Conservation (phyloP, 2,888 invertebrate genomes). For the Andrena trimmerana region DNA sequence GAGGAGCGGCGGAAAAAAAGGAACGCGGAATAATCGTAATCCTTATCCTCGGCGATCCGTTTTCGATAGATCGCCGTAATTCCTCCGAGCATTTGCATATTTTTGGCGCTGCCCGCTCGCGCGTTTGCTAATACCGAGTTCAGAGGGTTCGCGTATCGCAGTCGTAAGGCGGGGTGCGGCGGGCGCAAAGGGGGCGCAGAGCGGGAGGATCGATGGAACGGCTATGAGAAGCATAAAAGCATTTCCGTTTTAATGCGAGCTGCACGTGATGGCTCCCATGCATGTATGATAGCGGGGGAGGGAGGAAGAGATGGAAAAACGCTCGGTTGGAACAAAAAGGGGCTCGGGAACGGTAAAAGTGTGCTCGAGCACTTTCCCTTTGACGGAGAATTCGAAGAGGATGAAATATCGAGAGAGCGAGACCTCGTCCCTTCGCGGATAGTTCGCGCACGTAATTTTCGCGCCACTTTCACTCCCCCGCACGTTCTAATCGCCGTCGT, state of each 20-base stretch:
- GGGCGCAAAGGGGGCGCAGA: slow-evolving; percentile 30
- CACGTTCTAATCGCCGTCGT: too few species aligned
- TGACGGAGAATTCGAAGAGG: slow-evolving; percentile 15
- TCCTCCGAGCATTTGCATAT: slow-evolving; percentile 57
- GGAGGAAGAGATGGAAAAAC: neutral
- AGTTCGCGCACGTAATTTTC: slow-evolving; percentile 13
- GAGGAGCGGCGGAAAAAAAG: neutral
- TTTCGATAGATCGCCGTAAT: slow-evolving; percentile 37
- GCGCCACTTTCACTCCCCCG: neutral
- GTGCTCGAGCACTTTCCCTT: slow-evolving; percentile 26
- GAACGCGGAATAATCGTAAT: slow-evolving; percentile 37
- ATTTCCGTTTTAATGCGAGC: slow-evolving; percentile 75
- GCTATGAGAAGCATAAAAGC: slow-evolving; percentile 76
- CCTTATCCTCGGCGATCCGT: slow-evolving; percentile 32
- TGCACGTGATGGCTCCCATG: slow-evolving; percentile 72
- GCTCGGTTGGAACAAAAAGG: slow-evolving; percentile 14
- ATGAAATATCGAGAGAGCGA: slow-evolving; percentile 11
- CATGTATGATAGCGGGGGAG: slow-evolving; percentile 15
- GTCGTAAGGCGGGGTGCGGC: slow-evolving; percentile 33
- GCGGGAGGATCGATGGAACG: slow-evolving; percentile 72
- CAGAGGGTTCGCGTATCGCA: slow-evolving; percentile 65
- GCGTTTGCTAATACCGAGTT: slow-evolving; percentile 47
- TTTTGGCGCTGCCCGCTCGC: slow-evolving; percentile 28
- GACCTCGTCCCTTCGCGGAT: neutral
- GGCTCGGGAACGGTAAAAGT: slow-evolving; percentile 10